Conservation (phyloP, 2,113 vertebrate species). For the Psettodes erumei region DNA sequence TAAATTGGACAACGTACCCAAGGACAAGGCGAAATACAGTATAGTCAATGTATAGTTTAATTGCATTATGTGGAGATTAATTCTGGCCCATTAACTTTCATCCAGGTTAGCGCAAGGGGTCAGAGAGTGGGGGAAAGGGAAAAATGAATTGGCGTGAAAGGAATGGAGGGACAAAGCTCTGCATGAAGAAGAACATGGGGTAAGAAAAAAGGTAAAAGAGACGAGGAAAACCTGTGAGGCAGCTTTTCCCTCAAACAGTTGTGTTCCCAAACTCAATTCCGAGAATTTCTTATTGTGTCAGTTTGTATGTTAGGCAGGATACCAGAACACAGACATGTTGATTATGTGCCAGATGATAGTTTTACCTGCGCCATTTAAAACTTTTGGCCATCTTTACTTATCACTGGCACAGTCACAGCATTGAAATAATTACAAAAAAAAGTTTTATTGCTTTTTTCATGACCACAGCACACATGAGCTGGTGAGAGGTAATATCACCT, state of each 20-base stretch:
- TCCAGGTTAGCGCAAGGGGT: constrained; percentile 77
- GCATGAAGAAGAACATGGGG: constrained; percentile 27
- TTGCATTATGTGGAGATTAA: constrained; percentile 84
- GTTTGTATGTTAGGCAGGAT: constrained; percentile 50
- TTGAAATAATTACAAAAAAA: constrained; percentile 62
- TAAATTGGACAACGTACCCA: constrained; percentile 80
- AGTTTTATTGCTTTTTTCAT: constrained; percentile 77
- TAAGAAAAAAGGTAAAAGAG: not conserved
- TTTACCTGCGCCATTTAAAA: constrained; percentile 67
- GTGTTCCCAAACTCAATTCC: constrained; percentile 51
- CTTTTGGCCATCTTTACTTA: constrained; percentile 50
- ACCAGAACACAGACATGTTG: constrained; percentile 39
- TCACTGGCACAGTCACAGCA: constrained; percentile 52
- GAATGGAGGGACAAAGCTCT: constrained; percentile 38
- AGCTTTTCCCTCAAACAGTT: constrained; percentile 20
- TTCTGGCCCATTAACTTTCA: constrained; percentile 84
- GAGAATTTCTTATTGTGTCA: constrained; percentile 50
- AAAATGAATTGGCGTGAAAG: constrained; percentile 67
- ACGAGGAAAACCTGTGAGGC: not conserved
- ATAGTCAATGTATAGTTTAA: constrained; percentile 84
- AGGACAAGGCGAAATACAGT: constrained; percentile 76
- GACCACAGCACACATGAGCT: constrained; percentile 55
- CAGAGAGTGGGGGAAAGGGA: constrained; percentile 67
- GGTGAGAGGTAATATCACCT: constrained; percentile 71
- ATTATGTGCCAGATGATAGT: constrained; percentile 59